Evolutionary conservation across 2,113 vertebrate species (phyloP).

Genomic region (Pluvianellus socialis): DNA sequence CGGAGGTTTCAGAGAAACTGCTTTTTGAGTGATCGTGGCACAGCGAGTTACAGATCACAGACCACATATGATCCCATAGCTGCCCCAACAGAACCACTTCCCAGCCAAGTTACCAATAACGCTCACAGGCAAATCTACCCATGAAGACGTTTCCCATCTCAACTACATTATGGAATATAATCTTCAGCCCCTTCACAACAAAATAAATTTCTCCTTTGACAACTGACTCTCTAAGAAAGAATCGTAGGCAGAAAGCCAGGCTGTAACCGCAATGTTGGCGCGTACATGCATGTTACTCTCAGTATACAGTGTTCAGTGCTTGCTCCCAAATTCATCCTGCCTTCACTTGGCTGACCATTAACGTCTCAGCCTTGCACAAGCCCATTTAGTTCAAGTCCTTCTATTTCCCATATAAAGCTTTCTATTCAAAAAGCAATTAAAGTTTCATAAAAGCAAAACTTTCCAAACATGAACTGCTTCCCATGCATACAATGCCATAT

Average conservation of each 20-base stretch:
- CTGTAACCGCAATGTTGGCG: background rate
- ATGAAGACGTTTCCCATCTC: background rate
- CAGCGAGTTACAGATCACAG: background rate
- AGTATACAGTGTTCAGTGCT: too few relatives aligned
- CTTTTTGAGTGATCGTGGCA: background rate
- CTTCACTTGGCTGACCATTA: background rate
- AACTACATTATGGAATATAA: background rate
- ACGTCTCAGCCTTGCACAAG: background rate
- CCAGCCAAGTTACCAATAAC: background rate
- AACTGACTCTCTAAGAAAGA: background rate
- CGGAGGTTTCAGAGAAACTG: background rate
- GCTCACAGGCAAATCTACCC: background rate
- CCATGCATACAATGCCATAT: background rate
- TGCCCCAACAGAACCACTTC: background rate
- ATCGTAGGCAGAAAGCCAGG: background rate
- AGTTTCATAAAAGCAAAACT: background rate
- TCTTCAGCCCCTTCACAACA: background rate
- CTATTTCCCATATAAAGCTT: background rate
- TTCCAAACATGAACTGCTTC: background rate
- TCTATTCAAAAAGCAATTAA: background rate
- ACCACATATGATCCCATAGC: background rate
- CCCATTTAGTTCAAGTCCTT: background rate
- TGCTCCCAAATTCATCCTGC: background rate
- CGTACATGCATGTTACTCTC: fast-evolving
- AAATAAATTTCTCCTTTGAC: background rate